Base-by-base conservation (phyloP, 2,888 invertebrate species). In the Morpho achilles region DNA sequence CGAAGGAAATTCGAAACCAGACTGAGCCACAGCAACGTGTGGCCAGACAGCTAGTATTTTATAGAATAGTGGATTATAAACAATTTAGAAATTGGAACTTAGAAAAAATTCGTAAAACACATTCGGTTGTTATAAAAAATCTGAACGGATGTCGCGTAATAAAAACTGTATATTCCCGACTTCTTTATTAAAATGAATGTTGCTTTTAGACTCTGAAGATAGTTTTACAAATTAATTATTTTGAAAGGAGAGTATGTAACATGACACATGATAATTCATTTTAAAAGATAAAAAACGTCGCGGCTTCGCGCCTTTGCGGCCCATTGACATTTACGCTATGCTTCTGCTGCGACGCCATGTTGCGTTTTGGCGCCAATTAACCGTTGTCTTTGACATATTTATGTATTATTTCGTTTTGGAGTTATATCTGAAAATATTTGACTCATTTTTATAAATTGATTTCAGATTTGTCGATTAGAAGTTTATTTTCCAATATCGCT, bases 321-420 rank as follows among this genome's bases (percentile, higher is more conserved):
- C 73, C 80, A 83, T 87, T 82, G 77, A 79, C 69, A 67, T 67
- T 63, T 74, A 76, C 76, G 83, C 77, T 66, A 71, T 77, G 79
- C 73, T 71, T 69, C 67, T 60, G 62, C 41, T 49, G 41, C 64
- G 61, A 50, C 70, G 71, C 69, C 69, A 64, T 65, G 58, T 64
- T 67, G 78, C 80, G 80, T 81, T 82, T 77, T 76, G 74, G 79
- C 79, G 76, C 76, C 79, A 83, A 83, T 82, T 82, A 81, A 75
- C 53, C 72, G 43, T 49, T 47, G 50, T 32, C 50, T 55, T 47
- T 50, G 56, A 52, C 32, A 10, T 51, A 3, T 8, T 47, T 43
- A 53, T 42, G 48, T 46, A 39, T 39, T 50, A 40, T 10, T 8
- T 8, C n/a, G 10, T 23, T 52, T 32, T 32, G 32, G 32, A 32